Conservation (phyloP, 2,797 vertebrate genomes). For the Fratercula arctica region DNA sequence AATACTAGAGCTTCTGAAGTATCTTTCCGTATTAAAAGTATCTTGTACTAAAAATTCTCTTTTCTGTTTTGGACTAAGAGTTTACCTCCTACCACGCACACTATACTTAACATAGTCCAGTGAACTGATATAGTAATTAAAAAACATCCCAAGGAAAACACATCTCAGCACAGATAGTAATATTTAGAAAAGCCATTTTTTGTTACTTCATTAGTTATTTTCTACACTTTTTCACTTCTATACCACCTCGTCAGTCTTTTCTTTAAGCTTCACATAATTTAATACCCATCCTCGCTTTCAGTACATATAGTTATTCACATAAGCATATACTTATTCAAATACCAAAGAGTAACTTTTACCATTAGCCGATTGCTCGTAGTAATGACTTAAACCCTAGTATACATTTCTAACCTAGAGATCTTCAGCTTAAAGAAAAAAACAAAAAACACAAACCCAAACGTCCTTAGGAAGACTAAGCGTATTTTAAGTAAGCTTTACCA, state of each 20-base stretch:
- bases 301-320: not conserved
- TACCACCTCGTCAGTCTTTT: not conserved
- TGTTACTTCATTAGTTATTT: not conserved
- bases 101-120: not conserved
- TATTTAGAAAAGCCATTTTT: not conserved
- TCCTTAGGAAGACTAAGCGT: not conserved
- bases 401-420: not conserved
- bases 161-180: not conserved
- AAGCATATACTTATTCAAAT: not conserved
- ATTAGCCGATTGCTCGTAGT: not conserved
- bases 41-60: not conserved
- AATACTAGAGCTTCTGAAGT: not conserved
- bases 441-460: fast-evolving
- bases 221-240: not conserved
- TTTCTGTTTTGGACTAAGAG: not conserved
- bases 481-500: not conserved
- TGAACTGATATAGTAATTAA: not conserved
- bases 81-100: not conserved
- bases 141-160: not conserved
- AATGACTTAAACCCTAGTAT: not conserved
- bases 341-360: not conserved
- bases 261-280: not conserved
- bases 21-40: not conserved
- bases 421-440: not conserved
- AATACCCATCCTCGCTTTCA: not conserved